These are phyloP conservation scores for Antrozous pallidus DNA, from an alignment of 2,797 vertebrate genomes.

Conservation along the genomic window DNA sequence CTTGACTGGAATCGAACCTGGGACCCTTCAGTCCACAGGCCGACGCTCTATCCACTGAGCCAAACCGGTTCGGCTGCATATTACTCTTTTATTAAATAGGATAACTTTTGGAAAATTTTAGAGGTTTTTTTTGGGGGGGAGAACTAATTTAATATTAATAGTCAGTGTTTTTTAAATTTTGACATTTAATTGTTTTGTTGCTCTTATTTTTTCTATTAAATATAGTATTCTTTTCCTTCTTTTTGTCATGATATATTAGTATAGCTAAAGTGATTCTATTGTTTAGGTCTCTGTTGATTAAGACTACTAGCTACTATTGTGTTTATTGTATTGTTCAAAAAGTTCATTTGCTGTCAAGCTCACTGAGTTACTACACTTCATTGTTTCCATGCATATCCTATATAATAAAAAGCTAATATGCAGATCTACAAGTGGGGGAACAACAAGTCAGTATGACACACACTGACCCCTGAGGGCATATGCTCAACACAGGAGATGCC, in stretches of 20 bases:
- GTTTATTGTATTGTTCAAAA: slow-evolving; percentile 37
- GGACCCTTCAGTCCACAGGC: no score
- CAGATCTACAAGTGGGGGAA: no score
- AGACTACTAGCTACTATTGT: background rate
- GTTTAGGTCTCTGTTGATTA: slow-evolving; percentile 25
- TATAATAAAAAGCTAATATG: no score
- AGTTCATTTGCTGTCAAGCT: slow-evolving; percentile 29
- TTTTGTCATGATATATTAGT: background rate
- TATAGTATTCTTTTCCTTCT: background rate
- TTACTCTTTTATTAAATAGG: no score
- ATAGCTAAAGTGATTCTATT: slow-evolving; percentile 15
- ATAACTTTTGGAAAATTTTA: slow-evolving; percentile 19
- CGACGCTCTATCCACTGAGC: no score
- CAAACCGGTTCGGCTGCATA: no score
- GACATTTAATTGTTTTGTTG: background rate
- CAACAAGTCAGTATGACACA: no score
- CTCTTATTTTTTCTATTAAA: background rate
- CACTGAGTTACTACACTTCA: background rate
- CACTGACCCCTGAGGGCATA: no score
- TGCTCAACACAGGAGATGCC: no score
- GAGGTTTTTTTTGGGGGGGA: background rate
- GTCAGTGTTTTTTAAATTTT: background rate
- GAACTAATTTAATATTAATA: slow-evolving; percentile 10
- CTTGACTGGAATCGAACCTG: no score
- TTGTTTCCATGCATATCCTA: slow-evolving; percentile 23